Conservation (phyloP, 2,113 vertebrate genomes). For the Oxyura jamaicensis region DNA sequence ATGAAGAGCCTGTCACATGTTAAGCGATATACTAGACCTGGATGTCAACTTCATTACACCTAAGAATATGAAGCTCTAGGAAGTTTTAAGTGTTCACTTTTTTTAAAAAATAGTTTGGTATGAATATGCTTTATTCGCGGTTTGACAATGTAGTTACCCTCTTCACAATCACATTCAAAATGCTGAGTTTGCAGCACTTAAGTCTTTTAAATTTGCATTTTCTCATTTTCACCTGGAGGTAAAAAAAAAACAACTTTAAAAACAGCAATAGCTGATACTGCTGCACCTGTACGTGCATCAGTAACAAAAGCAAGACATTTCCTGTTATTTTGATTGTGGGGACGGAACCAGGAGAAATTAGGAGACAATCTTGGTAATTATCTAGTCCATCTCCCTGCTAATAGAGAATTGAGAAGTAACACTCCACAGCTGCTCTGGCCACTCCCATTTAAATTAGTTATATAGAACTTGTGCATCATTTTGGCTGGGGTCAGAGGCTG, state of each 20-base stretch:
- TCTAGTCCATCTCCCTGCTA: not conserved
- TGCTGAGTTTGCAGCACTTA: not conserved
- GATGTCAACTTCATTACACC: not conserved
- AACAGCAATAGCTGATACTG: not conserved
- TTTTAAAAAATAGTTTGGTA: not conserved
- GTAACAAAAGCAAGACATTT: constrained; percentile 1
- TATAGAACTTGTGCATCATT: not conserved
- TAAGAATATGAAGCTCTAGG: not conserved
- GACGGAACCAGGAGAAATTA: constrained; percentile 5
- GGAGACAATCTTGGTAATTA: not conserved
- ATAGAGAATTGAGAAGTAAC: not conserved
- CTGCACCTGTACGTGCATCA: not conserved
- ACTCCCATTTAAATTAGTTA: not conserved
- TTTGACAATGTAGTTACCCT: constrained; percentile 1
- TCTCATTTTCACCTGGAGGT: constrained; percentile 48
- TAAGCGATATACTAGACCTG: not conserved
- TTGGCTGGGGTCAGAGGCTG: not conserved
- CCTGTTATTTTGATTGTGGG: not conserved
- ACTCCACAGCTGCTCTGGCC: not conserved
- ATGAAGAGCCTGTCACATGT: not conserved
- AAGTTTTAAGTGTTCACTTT: not conserved
- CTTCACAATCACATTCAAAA: constrained; percentile 35
- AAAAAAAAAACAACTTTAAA: constrained; percentile 52
- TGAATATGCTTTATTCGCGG: constrained; percentile 45
- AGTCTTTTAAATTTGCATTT: constrained; percentile 25